Evolutionary conservation across 2,797 vertebrate species (phyloP).

Genomic region (Tragelaphus eurycerus): DNA sequence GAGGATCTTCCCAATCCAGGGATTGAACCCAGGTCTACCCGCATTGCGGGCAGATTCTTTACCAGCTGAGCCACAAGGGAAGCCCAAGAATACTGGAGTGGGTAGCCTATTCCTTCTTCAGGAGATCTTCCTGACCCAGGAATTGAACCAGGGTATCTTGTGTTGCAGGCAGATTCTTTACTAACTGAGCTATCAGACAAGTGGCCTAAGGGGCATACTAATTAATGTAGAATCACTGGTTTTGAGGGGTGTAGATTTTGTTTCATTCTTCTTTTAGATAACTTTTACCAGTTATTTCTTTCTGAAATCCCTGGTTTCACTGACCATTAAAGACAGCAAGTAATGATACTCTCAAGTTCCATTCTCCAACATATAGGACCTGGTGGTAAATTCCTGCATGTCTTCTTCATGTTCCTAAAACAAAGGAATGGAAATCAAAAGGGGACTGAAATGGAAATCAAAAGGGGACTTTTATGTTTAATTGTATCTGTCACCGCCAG

Average conservation of each 20-base stretch:
- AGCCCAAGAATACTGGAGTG: not conserved
- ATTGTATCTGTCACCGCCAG: slow-evolving; percentile 12
- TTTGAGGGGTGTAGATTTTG: not conserved
- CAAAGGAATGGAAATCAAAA: slow-evolving; percentile 56
- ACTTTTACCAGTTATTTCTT: slow-evolving; percentile 75
- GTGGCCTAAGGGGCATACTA: slow-evolving; percentile 59
- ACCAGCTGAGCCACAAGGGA: not conserved
- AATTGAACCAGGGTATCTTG: not conserved
- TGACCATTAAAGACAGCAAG: slow-evolving; percentile 77
- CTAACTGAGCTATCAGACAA: not conserved
- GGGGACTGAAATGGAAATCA: slow-evolving; percentile 50
- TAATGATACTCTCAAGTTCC: slow-evolving; percentile 64
- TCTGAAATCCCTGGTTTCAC: slow-evolving; percentile 80
- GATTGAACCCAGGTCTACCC: not conserved
- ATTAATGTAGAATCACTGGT: slow-evolving; percentile 74
- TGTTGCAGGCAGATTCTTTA: not conserved
- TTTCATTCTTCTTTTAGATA: slow-evolving; percentile 68
- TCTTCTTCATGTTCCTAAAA: slow-evolving; percentile 70
- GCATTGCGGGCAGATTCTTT: not conserved
- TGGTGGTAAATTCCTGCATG: slow-evolving; percentile 31
- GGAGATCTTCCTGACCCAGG: not conserved
- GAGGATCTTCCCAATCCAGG: not conserved
- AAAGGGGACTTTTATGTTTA: slow-evolving; percentile 17
- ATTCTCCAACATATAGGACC: slow-evolving; percentile 48
- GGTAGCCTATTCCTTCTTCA: not conserved